Conservation (phyloP, 2,797 vertebrate species). For the Peromyscus aztecus region DNA sequence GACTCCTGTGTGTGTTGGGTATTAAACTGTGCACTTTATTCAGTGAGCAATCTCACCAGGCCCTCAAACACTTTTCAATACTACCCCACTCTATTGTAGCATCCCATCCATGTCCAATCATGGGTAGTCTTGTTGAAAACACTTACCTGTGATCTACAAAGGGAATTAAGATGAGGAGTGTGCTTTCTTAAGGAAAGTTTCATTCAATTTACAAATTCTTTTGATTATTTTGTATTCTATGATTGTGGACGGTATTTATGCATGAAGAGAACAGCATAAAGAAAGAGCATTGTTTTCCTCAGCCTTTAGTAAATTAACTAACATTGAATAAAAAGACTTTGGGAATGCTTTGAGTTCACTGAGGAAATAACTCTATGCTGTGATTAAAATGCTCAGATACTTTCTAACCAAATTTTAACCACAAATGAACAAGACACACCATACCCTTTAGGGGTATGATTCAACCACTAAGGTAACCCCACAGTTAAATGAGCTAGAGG, state of each 20-base stretch:
- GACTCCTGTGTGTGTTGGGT: neutral
- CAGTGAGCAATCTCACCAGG: neutral
- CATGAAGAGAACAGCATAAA: neutral
- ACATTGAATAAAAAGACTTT: neutral
- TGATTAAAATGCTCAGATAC: neutral
- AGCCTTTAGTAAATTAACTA: constrained; percentile 1
- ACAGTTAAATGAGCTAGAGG: neutral
- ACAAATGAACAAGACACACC: neutral
- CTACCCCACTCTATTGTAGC: neutral
- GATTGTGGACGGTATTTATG: constrained; percentile 24
- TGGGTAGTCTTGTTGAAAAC: neutral
- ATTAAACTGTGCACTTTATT: neutral
- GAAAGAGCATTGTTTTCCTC: neutral
- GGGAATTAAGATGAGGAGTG: neutral
- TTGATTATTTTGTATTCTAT: neutral
- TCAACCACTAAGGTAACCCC: neutral
- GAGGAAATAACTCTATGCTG: neutral
- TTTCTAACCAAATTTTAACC: neutral
- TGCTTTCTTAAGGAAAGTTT: constrained; percentile 25
- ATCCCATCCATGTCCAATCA: neutral
- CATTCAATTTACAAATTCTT: neutral
- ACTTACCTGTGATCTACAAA: neutral
- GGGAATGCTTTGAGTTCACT: neutral
- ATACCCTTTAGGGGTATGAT: neutral
- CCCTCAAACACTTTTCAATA: neutral